Percentiles rank a stretch among this genome's conserved stretches.
These are phyloP conservation scores for Himalopsyche tibetana DNA, from an alignment of 2,888 invertebrate genomes.

Conservation along the genomic window DNA sequence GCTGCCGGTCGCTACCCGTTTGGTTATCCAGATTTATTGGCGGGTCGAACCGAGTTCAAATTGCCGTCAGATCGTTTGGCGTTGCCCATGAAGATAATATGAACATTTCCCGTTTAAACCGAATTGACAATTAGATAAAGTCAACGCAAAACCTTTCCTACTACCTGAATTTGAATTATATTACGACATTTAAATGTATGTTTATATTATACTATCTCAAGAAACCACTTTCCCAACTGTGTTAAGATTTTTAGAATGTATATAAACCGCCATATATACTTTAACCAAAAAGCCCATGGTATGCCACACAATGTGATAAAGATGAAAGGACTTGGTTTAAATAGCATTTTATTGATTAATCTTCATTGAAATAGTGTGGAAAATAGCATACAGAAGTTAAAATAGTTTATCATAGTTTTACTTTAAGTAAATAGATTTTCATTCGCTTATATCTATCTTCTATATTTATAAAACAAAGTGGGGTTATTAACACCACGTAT, in stretches of 20 bases:
- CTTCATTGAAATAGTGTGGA: too few relatives aligned
- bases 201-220: not conserved
- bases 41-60: constrained; percentile 34
- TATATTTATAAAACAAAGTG: too few relatives aligned
- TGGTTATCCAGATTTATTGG: constrained; percentile 32
- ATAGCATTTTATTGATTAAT: too few relatives aligned
- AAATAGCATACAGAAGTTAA: too few relatives aligned
- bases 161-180: constrained; percentile 30
- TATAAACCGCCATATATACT: not conserved
- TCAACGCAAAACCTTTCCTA: constrained; percentile 34
- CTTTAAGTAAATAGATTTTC: too few relatives aligned
- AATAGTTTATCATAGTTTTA: too few relatives aligned
- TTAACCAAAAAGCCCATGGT: too few relatives aligned
- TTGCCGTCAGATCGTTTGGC: constrained; percentile 13
- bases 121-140: constrained; percentile 43
- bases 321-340: too few relatives aligned
- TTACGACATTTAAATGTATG: constrained; percentile 8
- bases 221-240: not conserved
- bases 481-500: too few relatives aligned
- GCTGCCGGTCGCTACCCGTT: not conserved
- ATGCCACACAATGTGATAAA: too few relatives aligned
- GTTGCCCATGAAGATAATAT: constrained; percentile 32
- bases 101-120: constrained; percentile 31
- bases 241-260: not conserved
- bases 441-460: too few relatives aligned